Evolutionary conservation across 2,797 vertebrate genomes (phyloP).

Genomic region (Hemibagrus guttatus): DNA sequence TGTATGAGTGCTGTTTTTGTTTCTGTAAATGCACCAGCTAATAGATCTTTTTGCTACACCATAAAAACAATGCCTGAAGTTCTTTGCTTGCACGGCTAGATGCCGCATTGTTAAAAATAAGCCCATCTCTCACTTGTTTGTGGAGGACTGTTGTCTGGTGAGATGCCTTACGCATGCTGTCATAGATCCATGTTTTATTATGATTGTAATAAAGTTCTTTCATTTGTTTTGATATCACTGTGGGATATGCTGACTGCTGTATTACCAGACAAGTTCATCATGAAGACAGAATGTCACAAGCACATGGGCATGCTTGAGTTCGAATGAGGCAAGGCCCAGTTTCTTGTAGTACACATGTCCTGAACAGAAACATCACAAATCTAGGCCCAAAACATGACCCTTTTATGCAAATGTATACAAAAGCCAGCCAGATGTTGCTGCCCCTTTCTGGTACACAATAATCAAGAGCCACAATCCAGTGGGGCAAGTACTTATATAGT

Average conservation of each 20-base stretch:
- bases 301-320: not conserved
- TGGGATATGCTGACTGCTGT: not conserved
- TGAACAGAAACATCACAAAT: not conserved
- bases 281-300: slow-evolving; percentile 3
- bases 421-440: not conserved
- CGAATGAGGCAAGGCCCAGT: not conserved
- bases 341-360: not conserved
- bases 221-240: not conserved
- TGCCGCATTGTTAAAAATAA: slow-evolving; percentile 4
- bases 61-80: not conserved
- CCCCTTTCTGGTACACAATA: not conserved
- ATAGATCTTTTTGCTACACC: not conserved
- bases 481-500: not conserved
- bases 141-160: not conserved
- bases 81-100: not conserved
- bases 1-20: not conserved
- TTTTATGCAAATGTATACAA: not conserved
- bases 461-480: not conserved
- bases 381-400: not conserved
- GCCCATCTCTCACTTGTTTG: not conserved
- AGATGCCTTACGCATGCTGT: not conserved
- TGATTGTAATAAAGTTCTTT: not conserved
- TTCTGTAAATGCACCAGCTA: slow-evolving; percentile 1
- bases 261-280: not conserved
- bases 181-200: not conserved